A percentile compares a stretch with the other conserved stretches of the same genome.
phyloP scores from a whole-genome alignment of 2,888 invertebrate species.

The Terebella lapidaria region DNA sequence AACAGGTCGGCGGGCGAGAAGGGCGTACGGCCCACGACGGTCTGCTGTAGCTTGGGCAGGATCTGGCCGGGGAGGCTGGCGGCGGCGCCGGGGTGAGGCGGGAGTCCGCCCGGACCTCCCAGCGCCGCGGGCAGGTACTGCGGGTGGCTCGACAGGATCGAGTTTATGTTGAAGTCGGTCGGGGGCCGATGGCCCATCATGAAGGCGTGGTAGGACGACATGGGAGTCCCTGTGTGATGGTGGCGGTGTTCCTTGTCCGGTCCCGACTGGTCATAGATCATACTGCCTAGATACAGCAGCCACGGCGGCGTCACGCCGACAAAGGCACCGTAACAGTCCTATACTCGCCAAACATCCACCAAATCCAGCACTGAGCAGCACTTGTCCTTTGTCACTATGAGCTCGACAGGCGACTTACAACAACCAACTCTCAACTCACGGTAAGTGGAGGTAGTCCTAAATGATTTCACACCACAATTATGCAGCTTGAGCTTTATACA shows the following conservation, averaged over 20 bases:
- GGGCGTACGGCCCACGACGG: slow-evolving; percentile 14
- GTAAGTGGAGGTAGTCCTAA: too few species aligned
- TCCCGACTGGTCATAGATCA: neutral
- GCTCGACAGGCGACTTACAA: too few species aligned
- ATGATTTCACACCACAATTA: too few species aligned
- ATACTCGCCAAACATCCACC: too few species aligned
- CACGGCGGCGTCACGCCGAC: too few species aligned
- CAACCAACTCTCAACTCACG: too few species aligned
- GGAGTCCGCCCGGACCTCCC: neutral
- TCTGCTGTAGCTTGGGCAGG: slow-evolving; percentile 24
- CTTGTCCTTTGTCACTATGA: too few species aligned
- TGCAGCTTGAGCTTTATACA: too few species aligned
- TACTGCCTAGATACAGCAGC: too few species aligned
- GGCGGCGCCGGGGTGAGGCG: slow-evolving; percentile 4
- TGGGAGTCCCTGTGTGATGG: neutral
- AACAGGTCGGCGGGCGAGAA: slow-evolving; percentile 3
- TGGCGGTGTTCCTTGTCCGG: neutral
- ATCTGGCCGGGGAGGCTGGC: slow-evolving; percentile 12
- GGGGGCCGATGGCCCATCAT: neutral
- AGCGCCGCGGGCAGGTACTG: slow-evolving; percentile 8
- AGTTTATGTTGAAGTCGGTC: slow-evolving; percentile 14
- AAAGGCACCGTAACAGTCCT: too few species aligned
- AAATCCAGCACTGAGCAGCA: too few species aligned
- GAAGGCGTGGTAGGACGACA: neutral
- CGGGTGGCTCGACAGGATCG: slow-evolving; percentile 13